Evolutionary conservation across 2,113 vertebrate species (phyloP), one percentile per base, ranked within the genome.

Genomic region (Festucalex cinctus): DNA sequence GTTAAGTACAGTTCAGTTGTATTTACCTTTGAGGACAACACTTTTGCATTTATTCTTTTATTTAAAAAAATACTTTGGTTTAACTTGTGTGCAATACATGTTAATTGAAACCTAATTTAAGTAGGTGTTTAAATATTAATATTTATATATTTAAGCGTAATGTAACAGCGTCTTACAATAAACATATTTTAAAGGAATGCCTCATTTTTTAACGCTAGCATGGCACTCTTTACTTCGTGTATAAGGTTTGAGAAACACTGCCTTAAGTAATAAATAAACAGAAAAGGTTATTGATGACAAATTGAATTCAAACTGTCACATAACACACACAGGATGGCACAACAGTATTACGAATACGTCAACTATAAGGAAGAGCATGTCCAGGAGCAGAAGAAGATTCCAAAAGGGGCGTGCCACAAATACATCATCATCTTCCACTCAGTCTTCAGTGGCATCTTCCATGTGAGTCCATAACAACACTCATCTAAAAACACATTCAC

Each of bases 261-360:
- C 10, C 36, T 39, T n/a, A 5, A 32, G 1, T 1, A 8, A n/a
- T 9, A 1, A 51, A 51, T 1, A 10, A 8, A 7, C 5, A 9
- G 12, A 9, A 62, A 41, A 37, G 2, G 5, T 41, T 22, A 39
- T 28, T 56, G 14, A 12, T 26, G 4, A 46, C 9, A n/a, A n/a
- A 4, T 32, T 32, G 28, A 32, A 32, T 14, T 35, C 22, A 26
- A 41, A 7, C 65, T 37, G 48, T 24, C 49, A 46, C 37, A 51
- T 46, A 36, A 60, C 56, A 13, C 58, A 5, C 43, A 51, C 80
- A 93, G 92, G 76, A 99, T 98, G 96, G 94, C 96, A 0, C 97
- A 99, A 89, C 96, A 98, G 81, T 98, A 96, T 84, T 95, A 96
- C 0, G 96, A 98, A 81, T 97, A 92, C 3, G 63, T 82, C 10